Conservation (phyloP, 2,888 invertebrate species). For the Melikaiella ostensackeni region DNA sequence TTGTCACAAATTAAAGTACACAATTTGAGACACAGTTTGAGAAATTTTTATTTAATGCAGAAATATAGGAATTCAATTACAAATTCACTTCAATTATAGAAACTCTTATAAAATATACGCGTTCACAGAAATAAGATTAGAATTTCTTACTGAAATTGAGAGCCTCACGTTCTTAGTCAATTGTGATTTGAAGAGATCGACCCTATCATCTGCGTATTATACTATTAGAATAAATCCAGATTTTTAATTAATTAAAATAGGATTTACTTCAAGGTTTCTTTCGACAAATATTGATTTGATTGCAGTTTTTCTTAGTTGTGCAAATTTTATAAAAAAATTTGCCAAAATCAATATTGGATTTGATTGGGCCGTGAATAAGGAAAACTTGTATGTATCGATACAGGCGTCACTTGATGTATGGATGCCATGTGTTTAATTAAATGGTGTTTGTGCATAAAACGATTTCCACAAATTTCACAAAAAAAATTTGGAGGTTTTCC, state of each 20-base stretch:
- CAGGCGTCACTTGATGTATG: constrained; percentile 57
- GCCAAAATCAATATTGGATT: constrained; percentile 10
- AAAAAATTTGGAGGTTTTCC: constrained; percentile 70
- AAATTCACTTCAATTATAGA: neutral
- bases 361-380: neutral
- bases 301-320: neutral
- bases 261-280: neutral
- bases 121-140: too few relatives aligned
- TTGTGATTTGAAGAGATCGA: too few relatives aligned
- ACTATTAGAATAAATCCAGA: too few relatives aligned
- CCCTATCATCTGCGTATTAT: too few relatives aligned
- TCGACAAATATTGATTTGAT: neutral
- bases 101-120: neutral
- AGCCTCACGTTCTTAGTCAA: too few relatives aligned
- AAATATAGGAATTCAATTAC: neutral
- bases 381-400: neutral
- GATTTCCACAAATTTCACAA: constrained; percentile 72
- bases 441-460: constrained; percentile 79
- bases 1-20: too few relatives aligned
- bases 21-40: neutral
- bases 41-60: neutral
- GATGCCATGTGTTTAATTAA: constrained; percentile 66
- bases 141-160: too few relatives aligned
- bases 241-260: neutral
- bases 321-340: neutral